A percentile compares a stretch with the other conserved stretches of the same genome.
phyloP scores from a whole-genome alignment of 2,113 vertebrate genomes.

The Pelobates fuscus region DNA sequence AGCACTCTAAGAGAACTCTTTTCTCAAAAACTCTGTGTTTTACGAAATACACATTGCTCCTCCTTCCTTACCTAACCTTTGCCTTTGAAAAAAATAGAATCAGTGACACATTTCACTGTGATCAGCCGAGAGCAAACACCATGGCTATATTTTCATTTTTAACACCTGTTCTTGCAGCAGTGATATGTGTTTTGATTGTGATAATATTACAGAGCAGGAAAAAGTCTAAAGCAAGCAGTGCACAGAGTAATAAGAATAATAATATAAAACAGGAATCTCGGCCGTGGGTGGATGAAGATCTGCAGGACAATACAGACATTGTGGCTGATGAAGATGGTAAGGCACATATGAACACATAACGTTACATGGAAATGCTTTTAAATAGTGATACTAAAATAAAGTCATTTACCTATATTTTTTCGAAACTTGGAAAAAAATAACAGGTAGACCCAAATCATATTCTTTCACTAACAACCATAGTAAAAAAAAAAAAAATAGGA shows the following conservation, averaged over 20 bases:
- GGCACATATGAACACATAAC: constrained; percentile 35
- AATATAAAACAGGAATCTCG: constrained; percentile 40
- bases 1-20: constrained; percentile 5
- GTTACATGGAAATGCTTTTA: too few species aligned
- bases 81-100: neutral
- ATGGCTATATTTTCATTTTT: constrained; percentile 79
- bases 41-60: constrained; percentile 14
- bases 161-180: constrained; percentile 75
- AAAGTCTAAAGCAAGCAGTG: constrained; percentile 28
- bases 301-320: constrained; percentile 75
- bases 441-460: too few species aligned
- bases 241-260: neutral
- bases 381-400: too few species aligned
- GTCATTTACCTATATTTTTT: too few species aligned
- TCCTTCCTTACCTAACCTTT: constrained; percentile 2
- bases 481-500: too few species aligned
- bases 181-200: constrained; percentile 78
- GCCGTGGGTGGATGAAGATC: constrained; percentile 84
- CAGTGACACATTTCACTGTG: constrained; percentile 1
- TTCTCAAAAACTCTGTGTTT: neutral
- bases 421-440: too few species aligned
- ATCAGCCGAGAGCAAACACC: neutral
- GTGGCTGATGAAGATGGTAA: constrained; percentile 69
- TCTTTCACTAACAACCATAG: too few species aligned
- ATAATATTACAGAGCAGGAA: constrained; percentile 69